Percentiles rank a stretch among this genome's conserved stretches.
These are phyloP conservation scores for Desoria tigrina DNA, from an alignment of 2,888 invertebrate genomes.

Conservation along the genomic window DNA sequence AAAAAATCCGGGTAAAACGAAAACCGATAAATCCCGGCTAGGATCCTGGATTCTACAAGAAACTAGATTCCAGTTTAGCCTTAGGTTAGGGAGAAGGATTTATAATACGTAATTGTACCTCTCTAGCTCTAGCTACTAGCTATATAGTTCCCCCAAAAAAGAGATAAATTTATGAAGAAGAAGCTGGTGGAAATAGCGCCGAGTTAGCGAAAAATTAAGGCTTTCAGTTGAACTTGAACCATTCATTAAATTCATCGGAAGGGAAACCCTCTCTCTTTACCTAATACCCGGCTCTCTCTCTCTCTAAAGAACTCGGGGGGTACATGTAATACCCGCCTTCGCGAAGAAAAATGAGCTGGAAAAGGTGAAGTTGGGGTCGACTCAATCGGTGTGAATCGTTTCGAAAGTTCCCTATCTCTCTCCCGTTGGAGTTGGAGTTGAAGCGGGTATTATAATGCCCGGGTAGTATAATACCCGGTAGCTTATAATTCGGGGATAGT, in stretches of 20 bases:
- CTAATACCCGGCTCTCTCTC: not conserved
- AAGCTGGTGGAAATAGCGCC: conserved; percentile 17
- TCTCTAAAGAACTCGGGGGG: not conserved
- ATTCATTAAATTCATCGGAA: conserved; percentile 30
- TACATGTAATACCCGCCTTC: not conserved
- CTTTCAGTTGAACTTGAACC: conserved; percentile 33
- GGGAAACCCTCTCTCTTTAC: not conserved
- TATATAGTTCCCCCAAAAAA: not conserved
- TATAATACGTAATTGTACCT: no score
- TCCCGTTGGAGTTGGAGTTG: not conserved
- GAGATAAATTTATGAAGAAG: conserved; percentile 20
- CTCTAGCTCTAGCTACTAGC: no score
- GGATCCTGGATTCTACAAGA: no score
- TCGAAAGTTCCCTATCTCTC: conserved; percentile 1
- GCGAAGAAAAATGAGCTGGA: not conserved
- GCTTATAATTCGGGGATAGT: not conserved
- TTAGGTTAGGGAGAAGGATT: no score
- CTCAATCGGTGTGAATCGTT: not conserved
- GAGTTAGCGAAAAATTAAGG: conserved; percentile 33
- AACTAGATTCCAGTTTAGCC: no score
- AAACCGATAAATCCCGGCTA: conserved; percentile 9
- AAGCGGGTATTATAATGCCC: not conserved
- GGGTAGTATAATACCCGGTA: conserved; percentile 3
- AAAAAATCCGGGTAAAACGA: conserved; percentile 10
- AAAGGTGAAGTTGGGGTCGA: no score